phyloP scores from a whole-genome alignment of 1,140 invertebrate genomes.

The Tribolium castaneum region DNA sequence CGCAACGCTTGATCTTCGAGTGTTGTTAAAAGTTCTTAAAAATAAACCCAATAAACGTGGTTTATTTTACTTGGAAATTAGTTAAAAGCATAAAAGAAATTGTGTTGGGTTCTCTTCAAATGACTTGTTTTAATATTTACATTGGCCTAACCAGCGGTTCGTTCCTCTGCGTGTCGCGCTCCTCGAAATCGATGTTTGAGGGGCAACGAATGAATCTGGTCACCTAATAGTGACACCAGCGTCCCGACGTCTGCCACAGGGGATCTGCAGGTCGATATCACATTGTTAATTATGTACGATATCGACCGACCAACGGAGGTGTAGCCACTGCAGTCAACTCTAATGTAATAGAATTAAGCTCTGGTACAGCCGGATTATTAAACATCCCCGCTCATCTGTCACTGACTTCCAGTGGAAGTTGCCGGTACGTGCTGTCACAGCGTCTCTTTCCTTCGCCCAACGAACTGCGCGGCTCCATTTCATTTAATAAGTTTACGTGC shows the following conservation, averaged over 20 bases:
- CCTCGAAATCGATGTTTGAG: slow-evolving; percentile 12
- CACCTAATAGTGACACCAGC: slow-evolving; percentile 34
- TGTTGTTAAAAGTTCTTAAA: slow-evolving; percentile 45
- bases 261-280: slow-evolving; percentile 58
- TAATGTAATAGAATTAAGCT: slow-evolving; percentile 60
- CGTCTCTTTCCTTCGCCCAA: slow-evolving; percentile 2
- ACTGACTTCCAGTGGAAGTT: slow-evolving; percentile 12
- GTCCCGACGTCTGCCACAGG: slow-evolving; percentile 44
- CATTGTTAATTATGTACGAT: slow-evolving; percentile 60
- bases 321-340: slow-evolving; percentile 59
- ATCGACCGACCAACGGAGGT: slow-evolving; percentile 54
- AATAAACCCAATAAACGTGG: slow-evolving; percentile 47
- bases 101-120: slow-evolving; percentile 19
- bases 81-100: slow-evolving; percentile 43
- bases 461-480: neutral
- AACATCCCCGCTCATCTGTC: slow-evolving; percentile 55
- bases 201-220: slow-evolving; percentile 36
- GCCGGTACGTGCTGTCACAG: neutral
- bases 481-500: slow-evolving; percentile 45
- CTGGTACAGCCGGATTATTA: slow-evolving; percentile 58
- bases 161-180: neutral
- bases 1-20: slow-evolving; percentile 45
- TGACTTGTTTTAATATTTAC: slow-evolving; percentile 36
- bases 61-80: slow-evolving; percentile 50
- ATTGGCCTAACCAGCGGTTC: neutral